phyloP scores from a whole-genome alignment of 2,113 vertebrate species.

The Raphicerus campestris region DNA sequence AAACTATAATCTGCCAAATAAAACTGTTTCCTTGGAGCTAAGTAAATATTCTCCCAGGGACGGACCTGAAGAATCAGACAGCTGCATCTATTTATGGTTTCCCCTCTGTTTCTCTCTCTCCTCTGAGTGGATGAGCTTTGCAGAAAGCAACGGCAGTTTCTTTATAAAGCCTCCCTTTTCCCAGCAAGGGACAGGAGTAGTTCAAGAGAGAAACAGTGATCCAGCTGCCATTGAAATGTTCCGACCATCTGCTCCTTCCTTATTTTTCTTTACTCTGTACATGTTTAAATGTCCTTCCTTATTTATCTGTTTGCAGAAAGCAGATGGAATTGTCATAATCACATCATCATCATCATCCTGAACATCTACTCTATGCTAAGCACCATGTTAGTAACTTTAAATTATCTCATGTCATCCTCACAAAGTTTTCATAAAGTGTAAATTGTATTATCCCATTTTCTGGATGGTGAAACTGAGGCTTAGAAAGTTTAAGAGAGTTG shows the following conservation, averaged over 20 bases:
- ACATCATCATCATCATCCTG: background rate
- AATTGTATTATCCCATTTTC: background rate
- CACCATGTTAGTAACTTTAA: background rate
- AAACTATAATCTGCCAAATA: slow-evolving; percentile 43
- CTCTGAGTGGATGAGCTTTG: background rate
- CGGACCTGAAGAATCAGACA: slow-evolving; percentile 8
- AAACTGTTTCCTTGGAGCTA: slow-evolving; percentile 48
- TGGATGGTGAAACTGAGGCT: background rate
- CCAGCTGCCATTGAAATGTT: background rate
- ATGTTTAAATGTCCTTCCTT: background rate
- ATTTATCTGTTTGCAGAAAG: background rate
- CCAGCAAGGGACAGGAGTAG: background rate
- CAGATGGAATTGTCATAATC: background rate
- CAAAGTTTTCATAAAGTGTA: background rate
- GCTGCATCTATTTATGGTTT: slow-evolving; percentile 43
- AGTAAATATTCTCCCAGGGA: slow-evolving; percentile 51
- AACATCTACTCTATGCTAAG: background rate
- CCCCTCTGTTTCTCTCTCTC: background rate
- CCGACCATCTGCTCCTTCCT: slow-evolving; percentile 7
- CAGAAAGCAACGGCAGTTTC: background rate
- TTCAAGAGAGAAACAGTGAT: background rate
- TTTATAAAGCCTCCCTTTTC: slow-evolving; percentile 8
- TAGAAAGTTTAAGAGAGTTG: background rate
- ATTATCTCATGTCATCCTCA: background rate
- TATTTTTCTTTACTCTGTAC: background rate